Conservation (phyloP, 92 coral and sea anemone species). For the Zoanthus gigantus region DNA sequence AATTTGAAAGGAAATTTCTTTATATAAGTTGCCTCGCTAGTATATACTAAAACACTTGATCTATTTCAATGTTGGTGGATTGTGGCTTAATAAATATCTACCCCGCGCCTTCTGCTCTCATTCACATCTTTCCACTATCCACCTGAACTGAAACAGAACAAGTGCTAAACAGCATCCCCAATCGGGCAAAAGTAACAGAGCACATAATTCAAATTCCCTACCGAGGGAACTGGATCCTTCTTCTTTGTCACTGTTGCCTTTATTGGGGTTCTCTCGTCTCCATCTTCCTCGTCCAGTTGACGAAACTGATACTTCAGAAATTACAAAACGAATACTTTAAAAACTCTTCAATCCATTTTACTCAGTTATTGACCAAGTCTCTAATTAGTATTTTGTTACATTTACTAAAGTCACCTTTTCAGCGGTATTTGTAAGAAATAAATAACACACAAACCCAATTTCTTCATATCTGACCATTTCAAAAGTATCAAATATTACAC, state of each 20-base stretch:
- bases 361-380: background rate
- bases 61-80: too few species aligned
- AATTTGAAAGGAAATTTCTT: too few species aligned
- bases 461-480: too few species aligned
- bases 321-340: slow-evolving; percentile 24
- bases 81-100: too few species aligned
- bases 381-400: background rate
- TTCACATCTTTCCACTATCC: too few species aligned
- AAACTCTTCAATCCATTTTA: background rate
- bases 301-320: slow-evolving; percentile 44
- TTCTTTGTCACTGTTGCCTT: slow-evolving; percentile 39
- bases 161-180: background rate
- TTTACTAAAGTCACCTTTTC: too few species aligned
- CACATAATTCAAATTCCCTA: slow-evolving; percentile 26
- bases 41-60: too few species aligned
- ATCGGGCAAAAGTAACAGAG: background rate
- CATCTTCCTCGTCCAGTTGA: slow-evolving; percentile 38
- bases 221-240: slow-evolving; percentile 66
- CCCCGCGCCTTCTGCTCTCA: too few species aligned
- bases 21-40: too few species aligned
- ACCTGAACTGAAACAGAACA: background rate
- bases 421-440: too few species aligned
- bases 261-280: slow-evolving; percentile 16
- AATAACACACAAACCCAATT: too few species aligned
- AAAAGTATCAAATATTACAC: too few species aligned